Base-by-base conservation (phyloP, 2,797 vertebrate genomes). In the Malurus splendens region DNA sequence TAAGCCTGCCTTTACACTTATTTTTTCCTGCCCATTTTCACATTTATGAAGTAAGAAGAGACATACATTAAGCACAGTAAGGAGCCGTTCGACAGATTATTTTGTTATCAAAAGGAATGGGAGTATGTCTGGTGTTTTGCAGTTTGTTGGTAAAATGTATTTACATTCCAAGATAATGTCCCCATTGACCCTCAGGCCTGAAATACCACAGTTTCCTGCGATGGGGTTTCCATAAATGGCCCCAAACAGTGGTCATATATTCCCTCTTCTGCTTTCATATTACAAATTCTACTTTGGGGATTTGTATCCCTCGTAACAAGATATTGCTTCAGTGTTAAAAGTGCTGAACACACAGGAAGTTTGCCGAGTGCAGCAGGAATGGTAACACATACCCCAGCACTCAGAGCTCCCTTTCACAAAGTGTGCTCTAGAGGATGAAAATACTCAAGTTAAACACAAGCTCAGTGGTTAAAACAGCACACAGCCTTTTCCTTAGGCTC, bases 261-360 rank as follows among this genome's bases (percentile, higher is more conserved):
- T 79, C 79, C 18, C 39, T 61, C 15, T 92, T 90, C 79, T 81
- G 64, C 71, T 87, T 91, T 89, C 60, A 86, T 32, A n/a, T 92
- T 62, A 48, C 51, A 89, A 62, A 23, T 78, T 68, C 79, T 80
- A 6, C 77, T 73, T 81, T 14, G 64, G 82, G 57, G 33, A 89
- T 76, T 87, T 86, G 68, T 91, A 80, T 72, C 72, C 65, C 78
- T 83, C 3, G 1, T 91, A 94, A 91, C 68, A 94, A 96, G 95
- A 93, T 83, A 78, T 7, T 95, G 59, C 88, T 82, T 95, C 91
- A 80, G 89, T 62, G 39, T 61, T 64, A 22, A 32, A 77, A 90
- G 57, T 78, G 57, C 91, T 95, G 55, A 38, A 70, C 44, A 8
- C 74, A 90, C 60, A 94, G 91, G 92, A 90, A 78, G 65, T 86